Base-by-base conservation (phyloP, 1,140 invertebrate genomes). In the Ruditapes philippinarum region DNA sequence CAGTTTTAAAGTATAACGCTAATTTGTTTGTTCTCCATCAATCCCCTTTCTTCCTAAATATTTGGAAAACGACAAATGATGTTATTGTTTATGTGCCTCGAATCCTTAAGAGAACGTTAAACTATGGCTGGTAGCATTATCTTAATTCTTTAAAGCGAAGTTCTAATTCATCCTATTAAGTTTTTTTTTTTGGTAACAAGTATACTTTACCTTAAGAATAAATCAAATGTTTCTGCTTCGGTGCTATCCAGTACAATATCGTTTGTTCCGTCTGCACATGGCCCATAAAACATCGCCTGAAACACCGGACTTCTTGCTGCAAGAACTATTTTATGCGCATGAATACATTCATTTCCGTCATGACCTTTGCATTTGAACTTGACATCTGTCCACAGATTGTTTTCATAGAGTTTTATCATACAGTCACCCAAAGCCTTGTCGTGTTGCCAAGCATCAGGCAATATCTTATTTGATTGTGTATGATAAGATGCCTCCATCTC, bases 251-350 rank as follows among this genome's bases (percentile, higher is more conserved):
- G 22, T 12, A 65, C 80, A 36, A 42, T 3, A 42, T 65, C 40
- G 14, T 19, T 40, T 45, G 17, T 45, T 9, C 31, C n/a, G 0
- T 70, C 81, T 19, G 40, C 42, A 31, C 33, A 17, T 0, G 79
- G 79, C 5, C 82, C 81, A 38, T 68, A 83, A 42, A 83, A 83
- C 81, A 83, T 83, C 4, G 54, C 81, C 25, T 83, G 60, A 38
- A 85, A 85, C 42, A 85, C 36, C 22, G 82, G 82, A 85, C 82
- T 85, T 38, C 82, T 70, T 22, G 68, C 42, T 5, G 65, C 62
- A 4, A 85, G 65, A 38, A 85, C 45, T 9, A 85, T 49, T 40
- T 51, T 85, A 31, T 83, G 81, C 3, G 36, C 81, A 54, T 68
- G 60, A 22, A 83, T 45, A 42, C n/a, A 12, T 5, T 31, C 60